Conservation (phyloP, 92 coral and sea anemone genomes). For the Phenganax stokvisi region DNA sequence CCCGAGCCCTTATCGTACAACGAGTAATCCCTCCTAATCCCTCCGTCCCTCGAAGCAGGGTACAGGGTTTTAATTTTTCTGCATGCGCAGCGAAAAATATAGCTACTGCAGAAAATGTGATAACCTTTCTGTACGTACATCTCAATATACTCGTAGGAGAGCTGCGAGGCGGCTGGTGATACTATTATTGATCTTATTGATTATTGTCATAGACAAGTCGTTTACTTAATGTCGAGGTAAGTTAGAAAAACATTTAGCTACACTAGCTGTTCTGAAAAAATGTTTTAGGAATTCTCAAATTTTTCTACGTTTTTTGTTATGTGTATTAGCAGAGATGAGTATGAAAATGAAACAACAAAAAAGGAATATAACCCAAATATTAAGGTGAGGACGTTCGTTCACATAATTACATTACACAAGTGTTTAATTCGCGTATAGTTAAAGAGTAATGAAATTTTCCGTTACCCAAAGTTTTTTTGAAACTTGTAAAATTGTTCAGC, state of each 20-base stretch:
- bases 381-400: background rate
- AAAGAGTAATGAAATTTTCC: too few species aligned
- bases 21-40: too few species aligned
- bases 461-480: too few species aligned
- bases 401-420: background rate
- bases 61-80: background rate
- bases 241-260: too few species aligned
- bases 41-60: too few species aligned
- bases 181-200: constrained; percentile 80
- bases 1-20: too few species aligned
- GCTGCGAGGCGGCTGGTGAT: constrained; percentile 96
- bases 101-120: background rate
- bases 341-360: background rate
- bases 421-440: too few species aligned
- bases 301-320: background rate
- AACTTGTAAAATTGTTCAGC: too few species aligned
- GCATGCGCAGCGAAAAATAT: background rate
- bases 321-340: background rate
- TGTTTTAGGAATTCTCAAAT: too few species aligned
- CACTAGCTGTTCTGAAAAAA: too few species aligned
- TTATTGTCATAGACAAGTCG: constrained; percentile 85
- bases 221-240: constrained; percentile 69
- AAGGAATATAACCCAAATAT: background rate
- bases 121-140: background rate
- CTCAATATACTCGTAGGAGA: constrained; percentile 51